Evolutionary conservation across 2,888 invertebrate species (phyloP).

Genomic region (Mimachlamys varia): DNA sequence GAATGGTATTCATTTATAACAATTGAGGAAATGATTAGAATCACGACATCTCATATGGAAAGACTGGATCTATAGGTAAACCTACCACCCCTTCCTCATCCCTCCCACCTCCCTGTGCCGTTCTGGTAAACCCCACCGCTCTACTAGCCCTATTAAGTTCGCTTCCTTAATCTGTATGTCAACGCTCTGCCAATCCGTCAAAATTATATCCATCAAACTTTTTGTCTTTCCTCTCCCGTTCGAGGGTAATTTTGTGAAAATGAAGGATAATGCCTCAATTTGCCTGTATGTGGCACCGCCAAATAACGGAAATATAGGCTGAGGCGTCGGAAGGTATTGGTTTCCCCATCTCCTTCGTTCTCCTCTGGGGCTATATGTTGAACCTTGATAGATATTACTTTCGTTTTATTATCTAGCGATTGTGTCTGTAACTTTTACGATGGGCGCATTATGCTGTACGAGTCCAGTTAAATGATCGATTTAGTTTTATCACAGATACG

Average conservation of each 20-base stretch:
- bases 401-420: slow-evolving; percentile 2
- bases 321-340: neutral
- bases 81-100: no score
- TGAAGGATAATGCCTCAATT: slow-evolving; percentile 15
- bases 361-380: neutral
- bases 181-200: slow-evolving; percentile 9
- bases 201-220: slow-evolving; percentile 23
- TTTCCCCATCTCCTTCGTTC: neutral
- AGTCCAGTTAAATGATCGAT: neutral
- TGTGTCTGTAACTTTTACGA: neutral
- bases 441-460: neutral
- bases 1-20: slow-evolving; percentile 42
- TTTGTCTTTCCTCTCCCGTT: slow-evolving; percentile 6
- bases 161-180: neutral
- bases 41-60: slow-evolving; percentile 44
- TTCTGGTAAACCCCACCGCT: neutral
- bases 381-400: neutral
- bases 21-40: slow-evolving; percentile 43
- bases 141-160: neutral
- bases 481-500: neutral
- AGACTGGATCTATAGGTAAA: neutral
- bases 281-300: slow-evolving; percentile 16
- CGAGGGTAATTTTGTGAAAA: neutral
- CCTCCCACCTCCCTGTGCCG: neutral
- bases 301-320: slow-evolving; percentile 25